Evolutionary conservation across 2,888 invertebrate species (phyloP).

Genomic region (Drosophila neonasuta): DNA sequence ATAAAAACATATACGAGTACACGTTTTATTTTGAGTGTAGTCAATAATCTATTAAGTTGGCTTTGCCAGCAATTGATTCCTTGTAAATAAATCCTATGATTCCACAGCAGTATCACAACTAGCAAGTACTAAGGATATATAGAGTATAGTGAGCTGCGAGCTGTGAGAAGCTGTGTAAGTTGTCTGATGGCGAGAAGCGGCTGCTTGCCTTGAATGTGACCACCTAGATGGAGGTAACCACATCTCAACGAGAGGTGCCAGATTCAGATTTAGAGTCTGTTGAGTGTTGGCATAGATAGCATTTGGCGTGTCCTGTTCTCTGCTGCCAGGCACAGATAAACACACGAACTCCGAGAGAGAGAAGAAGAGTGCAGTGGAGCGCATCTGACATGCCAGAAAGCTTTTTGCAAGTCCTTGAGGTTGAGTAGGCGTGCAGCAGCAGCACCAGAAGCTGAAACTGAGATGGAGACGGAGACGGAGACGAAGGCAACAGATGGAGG

Average conservation of each 20-base stretch:
- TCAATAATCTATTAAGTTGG: too few species aligned
- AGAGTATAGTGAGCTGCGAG: neutral
- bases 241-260: neutral
- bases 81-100: too few species aligned
- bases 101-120: too few species aligned
- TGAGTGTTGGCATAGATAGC: slow-evolving; percentile 3
- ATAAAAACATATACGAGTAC: too few species aligned
- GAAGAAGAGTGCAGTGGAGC: slow-evolving; percentile 1
- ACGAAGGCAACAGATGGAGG: too few species aligned
- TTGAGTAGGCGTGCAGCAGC: slow-evolving; percentile 1
- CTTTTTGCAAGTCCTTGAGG: slow-evolving; percentile 17
- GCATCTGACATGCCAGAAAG: slow-evolving; percentile 11
- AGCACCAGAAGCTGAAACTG: neutral
- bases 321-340: neutral
- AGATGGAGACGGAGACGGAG: neutral
- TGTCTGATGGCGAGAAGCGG: neutral
- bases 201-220: neutral
- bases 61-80: too few species aligned
- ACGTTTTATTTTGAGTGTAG: too few species aligned
- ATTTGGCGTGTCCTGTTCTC: slow-evolving; percentile 6
- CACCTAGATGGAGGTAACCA: neutral
- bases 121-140: too few species aligned
- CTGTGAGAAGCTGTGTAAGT: neutral
- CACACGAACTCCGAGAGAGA: neutral
- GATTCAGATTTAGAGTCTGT: neutral